A percentile compares a stretch with the other conserved stretches of the same genome.
phyloP scores from a whole-genome alignment of 2,888 invertebrate genomes.

The Tipula helvola region DNA sequence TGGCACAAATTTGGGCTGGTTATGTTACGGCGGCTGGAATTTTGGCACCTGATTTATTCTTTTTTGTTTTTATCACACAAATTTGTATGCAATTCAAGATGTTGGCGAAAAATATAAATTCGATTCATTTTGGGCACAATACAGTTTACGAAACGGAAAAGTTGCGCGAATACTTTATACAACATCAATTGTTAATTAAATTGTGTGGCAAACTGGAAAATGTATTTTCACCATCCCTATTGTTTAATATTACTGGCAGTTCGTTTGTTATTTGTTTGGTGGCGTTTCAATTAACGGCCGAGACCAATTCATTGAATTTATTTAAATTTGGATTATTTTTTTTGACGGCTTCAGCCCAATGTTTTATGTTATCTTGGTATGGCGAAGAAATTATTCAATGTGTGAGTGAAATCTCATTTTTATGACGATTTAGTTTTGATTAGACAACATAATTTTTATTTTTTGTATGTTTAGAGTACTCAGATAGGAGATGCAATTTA shows the following conservation, averaged over 20 bases:
- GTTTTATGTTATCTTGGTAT: conserved; percentile 25
- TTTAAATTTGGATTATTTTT: conserved; percentile 25
- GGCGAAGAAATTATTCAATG: conserved; percentile 25
- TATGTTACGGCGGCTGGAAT: conserved; percentile 24
- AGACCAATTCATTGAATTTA: conserved; percentile 20
- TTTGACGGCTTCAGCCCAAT: conserved; percentile 25
- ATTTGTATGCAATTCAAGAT: conserved; percentile 29
- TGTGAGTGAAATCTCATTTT: conserved; percentile 17
- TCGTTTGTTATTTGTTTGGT: conserved; percentile 29
- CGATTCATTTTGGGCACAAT: conserved; percentile 16
- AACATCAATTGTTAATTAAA: background rate
- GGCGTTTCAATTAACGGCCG: conserved; percentile 27
- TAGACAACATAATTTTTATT: background rate
- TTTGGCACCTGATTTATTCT: conserved; percentile 26
- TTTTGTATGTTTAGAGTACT: background rate
- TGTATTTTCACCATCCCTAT: conserved; percentile 26
- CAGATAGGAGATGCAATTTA: background rate
- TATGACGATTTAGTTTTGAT: background rate
- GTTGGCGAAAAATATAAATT: background rate
- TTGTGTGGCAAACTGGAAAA: conserved; percentile 23
- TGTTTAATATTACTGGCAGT: conserved; percentile 27
- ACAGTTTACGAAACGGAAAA: background rate
- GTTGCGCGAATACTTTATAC: background rate
- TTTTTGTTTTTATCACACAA: conserved; percentile 25
- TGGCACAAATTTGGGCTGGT: conserved; percentile 18